A percentile compares a stretch with the other conserved stretches of the same genome.
Evolutionary conservation across 2,888 invertebrate species (phyloP).

Genomic region (Linyphia triangularis): DNA sequence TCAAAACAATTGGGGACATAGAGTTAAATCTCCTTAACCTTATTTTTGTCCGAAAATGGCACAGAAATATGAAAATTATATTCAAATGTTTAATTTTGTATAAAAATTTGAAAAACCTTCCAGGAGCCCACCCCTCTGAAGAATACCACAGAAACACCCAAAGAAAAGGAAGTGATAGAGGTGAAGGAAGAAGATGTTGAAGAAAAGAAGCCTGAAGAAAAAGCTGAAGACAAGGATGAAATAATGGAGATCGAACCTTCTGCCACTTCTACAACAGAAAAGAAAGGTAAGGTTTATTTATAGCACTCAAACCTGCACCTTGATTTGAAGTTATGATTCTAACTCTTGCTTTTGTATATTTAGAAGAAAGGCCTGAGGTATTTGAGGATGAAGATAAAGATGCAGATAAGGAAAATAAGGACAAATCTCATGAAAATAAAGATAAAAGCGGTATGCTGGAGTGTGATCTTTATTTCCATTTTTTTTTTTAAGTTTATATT

Average conservation of each 20-base stretch:
- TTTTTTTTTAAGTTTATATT: background rate
- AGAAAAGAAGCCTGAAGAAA: conserved; percentile 79
- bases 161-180: conserved; percentile 77
- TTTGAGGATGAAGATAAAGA: conserved; percentile 81
- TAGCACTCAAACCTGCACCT: too few relatives aligned
- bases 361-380: conserved; percentile 82
- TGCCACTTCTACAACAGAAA: conserved; percentile 40
- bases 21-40: too few relatives aligned
- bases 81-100: background rate
- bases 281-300: conserved; percentile 56
- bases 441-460: conserved; percentile 62
- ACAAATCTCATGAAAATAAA: conserved; percentile 70
- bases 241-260: conserved; percentile 65
- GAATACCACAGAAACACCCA: conserved; percentile 21
- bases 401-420: conserved; percentile 75
- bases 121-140: conserved; percentile 19
- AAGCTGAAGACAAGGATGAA: conserved; percentile 80
- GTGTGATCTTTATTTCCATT: background rate
- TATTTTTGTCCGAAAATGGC: too few relatives aligned
- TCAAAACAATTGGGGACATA: too few relatives aligned
- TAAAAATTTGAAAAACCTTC: background rate
- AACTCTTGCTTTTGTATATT: background rate
- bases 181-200: conserved; percentile 76
- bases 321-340: background rate
- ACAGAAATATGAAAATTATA: too few relatives aligned